phyloP scores from a whole-genome alignment of 2,888 invertebrate species.

The Eumerus sabulonum region DNA sequence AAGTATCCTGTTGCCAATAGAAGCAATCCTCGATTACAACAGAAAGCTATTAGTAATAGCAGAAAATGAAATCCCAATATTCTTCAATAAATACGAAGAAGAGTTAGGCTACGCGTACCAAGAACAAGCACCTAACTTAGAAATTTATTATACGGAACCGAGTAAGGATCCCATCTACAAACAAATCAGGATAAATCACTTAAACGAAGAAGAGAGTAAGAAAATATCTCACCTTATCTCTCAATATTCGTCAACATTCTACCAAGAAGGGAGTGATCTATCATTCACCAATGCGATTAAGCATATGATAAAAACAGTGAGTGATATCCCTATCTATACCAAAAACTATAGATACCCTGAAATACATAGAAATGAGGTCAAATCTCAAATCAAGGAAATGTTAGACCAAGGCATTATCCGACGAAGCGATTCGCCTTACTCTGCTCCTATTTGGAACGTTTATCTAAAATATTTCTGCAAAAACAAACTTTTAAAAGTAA shows the following conservation, averaged over 20 bases:
- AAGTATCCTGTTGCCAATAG: no score
- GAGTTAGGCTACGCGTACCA: constrained; percentile 1
- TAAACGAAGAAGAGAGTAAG: constrained; percentile 9
- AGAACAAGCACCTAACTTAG: constrained; percentile 3
- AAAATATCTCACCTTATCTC: constrained; percentile 1
- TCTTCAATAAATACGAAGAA: background rate
- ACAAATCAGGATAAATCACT: constrained; percentile 3
- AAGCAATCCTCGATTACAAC: constrained; percentile 22
- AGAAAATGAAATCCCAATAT: background rate
- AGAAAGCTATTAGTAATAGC: constrained; percentile 15
- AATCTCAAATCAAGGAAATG: constrained; percentile 36
- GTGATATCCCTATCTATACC: constrained; percentile 34
- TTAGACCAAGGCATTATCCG: constrained; percentile 30
- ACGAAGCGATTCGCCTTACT: constrained; percentile 56
- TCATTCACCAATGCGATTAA: constrained; percentile 48
- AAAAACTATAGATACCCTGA: constrained; percentile 51
- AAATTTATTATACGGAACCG: constrained; percentile 22
- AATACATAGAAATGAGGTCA: constrained; percentile 32
- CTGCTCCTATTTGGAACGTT: constrained; percentile 57
- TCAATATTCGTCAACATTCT: constrained; percentile 12
- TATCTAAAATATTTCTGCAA: constrained; percentile 22
- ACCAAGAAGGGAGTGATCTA: constrained; percentile 32
- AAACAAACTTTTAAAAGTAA: constrained; percentile 17
- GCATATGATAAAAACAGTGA: constrained; percentile 36
- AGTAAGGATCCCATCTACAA: background rate